phyloP scores from a whole-genome alignment of 2,888 invertebrate genomes.

The Cheilosia vulpina region DNA sequence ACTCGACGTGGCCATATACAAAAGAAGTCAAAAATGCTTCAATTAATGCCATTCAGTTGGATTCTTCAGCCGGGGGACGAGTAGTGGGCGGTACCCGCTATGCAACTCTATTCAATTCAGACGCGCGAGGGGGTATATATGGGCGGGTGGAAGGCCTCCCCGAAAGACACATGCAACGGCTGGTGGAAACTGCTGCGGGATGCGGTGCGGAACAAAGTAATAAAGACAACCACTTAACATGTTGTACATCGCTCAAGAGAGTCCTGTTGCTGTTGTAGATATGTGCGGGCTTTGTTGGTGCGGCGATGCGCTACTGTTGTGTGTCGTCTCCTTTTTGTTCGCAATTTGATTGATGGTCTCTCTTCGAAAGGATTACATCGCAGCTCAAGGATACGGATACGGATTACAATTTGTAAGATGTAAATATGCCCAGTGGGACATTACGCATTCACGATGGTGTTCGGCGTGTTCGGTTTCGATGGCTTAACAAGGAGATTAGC shows the following conservation, averaged over 20 bases:
- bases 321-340: slow-evolving; percentile 45
- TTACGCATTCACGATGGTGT: slow-evolving; percentile 63
- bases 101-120: slow-evolving; percentile 38
- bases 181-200: not conserved
- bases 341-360: slow-evolving; percentile 65
- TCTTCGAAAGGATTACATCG: slow-evolving; percentile 66
- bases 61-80: slow-evolving; percentile 21
- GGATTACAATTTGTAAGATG: slow-evolving; percentile 66
- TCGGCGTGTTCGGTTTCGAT: slow-evolving; percentile 30
- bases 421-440: slow-evolving; percentile 47
- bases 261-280: slow-evolving; percentile 49
- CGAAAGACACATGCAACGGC: slow-evolving; percentile 12
- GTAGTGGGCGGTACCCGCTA: slow-evolving; percentile 47
- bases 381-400: slow-evolving; percentile 63
- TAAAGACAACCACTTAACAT: slow-evolving; percentile 47
- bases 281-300: not conserved
- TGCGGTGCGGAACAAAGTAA: not conserved
- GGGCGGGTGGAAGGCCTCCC: slow-evolving; percentile 21
- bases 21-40: slow-evolving; percentile 74
- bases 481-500: slow-evolving; percentile 40
- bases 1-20: slow-evolving; percentile 58
- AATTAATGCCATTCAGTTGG: slow-evolving; percentile 70
- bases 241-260: slow-evolving; percentile 35
- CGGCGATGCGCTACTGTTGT: not conserved
- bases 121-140: not conserved